Conservation (phyloP, 2,797 vertebrate species). For the Graptemys geographica region DNA sequence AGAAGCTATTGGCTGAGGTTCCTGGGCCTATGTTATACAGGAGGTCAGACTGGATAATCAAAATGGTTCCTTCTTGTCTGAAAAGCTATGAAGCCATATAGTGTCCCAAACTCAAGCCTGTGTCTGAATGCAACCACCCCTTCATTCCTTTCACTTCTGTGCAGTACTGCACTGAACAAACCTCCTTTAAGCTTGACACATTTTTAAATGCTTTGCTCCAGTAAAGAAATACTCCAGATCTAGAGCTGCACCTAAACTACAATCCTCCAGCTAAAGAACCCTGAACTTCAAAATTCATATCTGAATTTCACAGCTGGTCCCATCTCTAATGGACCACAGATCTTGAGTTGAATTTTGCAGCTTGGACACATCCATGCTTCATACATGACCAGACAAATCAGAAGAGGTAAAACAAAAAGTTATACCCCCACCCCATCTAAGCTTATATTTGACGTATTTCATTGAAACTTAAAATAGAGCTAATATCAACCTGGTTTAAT, state of each 20-base stretch:
- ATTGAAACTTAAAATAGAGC: neutral
- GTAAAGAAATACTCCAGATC: neutral
- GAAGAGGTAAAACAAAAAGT: neutral
- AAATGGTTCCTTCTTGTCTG: neutral
- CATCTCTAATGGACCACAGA: neutral
- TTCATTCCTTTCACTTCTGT: neutral
- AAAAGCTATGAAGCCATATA: neutral
- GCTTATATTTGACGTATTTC: accelerated
- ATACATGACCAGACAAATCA: neutral
- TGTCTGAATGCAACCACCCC: neutral
- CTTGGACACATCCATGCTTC: neutral
- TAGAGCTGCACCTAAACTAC: neutral
- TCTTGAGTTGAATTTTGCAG: neutral
- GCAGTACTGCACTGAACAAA: neutral
- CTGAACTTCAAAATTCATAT: neutral
- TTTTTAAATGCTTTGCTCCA: neutral
- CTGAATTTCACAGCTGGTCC: neutral
- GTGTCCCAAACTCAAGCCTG: constrained; percentile 1
- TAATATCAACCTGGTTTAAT: neutral
- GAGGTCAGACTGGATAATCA: neutral
- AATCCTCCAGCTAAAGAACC: neutral
- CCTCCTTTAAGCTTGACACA: neutral
- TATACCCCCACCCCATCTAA: neutral
- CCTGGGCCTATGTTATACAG: neutral
- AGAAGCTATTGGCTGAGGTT: neutral